phyloP scores from a whole-genome alignment of 2,888 invertebrate species.

The Caenorhabditis imperialis region DNA sequence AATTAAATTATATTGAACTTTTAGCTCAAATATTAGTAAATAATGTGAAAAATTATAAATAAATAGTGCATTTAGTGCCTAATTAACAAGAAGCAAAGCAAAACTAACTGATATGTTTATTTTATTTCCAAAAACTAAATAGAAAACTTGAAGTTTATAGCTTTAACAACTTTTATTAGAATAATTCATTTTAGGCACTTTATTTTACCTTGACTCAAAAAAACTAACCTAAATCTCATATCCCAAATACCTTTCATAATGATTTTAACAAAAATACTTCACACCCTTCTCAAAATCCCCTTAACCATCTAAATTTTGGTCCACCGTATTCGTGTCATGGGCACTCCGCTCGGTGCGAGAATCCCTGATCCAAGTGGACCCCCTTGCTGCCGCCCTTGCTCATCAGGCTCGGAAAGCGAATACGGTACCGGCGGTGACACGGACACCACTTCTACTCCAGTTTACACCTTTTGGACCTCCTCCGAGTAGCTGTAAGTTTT shows the following conservation, averaged over 20 bases:
- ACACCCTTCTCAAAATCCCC: no score
- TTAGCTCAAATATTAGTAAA: background rate
- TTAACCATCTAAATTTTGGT: conserved; percentile 47
- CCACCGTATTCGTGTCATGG: conserved; percentile 69
- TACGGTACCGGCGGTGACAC: conserved; percentile 56
- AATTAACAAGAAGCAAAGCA: no score
- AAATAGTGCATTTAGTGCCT: no score
- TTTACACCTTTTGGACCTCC: conserved; percentile 68
- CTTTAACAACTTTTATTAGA: no score
- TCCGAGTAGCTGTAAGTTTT: conserved; percentile 53
- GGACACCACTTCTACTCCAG: conserved; percentile 68
- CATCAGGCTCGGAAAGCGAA: conserved; percentile 56
- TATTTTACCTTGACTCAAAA: background rate
- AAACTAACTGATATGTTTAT: no score
- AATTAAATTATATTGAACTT: no score
- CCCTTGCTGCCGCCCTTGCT: conserved; percentile 66
- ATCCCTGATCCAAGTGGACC: conserved; percentile 68
- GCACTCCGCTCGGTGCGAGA: conserved; percentile 69
- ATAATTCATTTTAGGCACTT: no score
- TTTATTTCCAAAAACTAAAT: no score
- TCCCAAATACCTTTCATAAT: no score
- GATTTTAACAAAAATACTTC: background rate
- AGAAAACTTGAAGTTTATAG: no score
- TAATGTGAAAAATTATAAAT: background rate
- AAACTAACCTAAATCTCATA: no score